Percentiles rank a stretch among this genome's conserved stretches.
phyloP scores from a whole-genome alignment of 2,888 invertebrate genomes.

The Apodemia mormo region DNA sequence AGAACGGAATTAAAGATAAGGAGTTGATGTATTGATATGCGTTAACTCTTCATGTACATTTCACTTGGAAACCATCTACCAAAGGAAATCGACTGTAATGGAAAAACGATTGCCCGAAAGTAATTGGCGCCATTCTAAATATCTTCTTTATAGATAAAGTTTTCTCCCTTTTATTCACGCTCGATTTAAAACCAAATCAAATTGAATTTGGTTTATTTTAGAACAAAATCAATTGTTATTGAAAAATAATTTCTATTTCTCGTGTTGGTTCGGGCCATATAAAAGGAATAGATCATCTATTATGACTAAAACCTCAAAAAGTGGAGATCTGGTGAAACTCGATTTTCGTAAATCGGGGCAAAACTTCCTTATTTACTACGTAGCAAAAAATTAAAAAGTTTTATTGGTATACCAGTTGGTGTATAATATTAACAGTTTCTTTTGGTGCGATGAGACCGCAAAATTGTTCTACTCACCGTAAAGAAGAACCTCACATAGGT shows the following conservation, averaged over 20 bases:
- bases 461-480: no score
- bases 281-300: no score
- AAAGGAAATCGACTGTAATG: neutral
- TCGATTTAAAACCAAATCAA: neutral
- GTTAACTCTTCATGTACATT: neutral
- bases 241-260: neutral
- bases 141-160: conserved; percentile 1
- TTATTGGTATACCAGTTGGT: no score
- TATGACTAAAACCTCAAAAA: no score
- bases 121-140: neutral
- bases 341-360: no score
- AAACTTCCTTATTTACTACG: no score
- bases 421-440: no score
- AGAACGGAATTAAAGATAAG: neutral
- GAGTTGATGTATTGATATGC: neutral
- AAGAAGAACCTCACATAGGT: no score
- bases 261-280: no score
- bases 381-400: no score
- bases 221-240: neutral
- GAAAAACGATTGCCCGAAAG: conserved; percentile 7
- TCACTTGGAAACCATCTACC: conserved; percentile 1
- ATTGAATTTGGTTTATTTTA: neutral
- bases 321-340: no score
- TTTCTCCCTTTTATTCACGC: neutral
- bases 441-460: no score